Base-by-base conservation (phyloP, 37 sponge, comb jelly and placozoan genomes). In the Amphimedon queenslandica region DNA sequence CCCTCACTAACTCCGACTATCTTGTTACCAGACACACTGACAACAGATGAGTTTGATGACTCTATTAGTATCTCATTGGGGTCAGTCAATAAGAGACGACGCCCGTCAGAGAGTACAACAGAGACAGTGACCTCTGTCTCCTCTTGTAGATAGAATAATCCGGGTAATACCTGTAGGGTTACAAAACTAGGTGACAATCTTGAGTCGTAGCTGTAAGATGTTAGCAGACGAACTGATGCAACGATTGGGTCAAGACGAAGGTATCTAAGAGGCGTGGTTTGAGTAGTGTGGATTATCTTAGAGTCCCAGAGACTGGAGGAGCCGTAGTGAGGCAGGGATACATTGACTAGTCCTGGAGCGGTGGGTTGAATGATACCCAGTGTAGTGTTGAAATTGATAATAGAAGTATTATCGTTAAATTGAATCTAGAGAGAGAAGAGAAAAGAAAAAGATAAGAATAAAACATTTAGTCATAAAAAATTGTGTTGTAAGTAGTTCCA, bases 121-220 rank as follows among this genome's bases (percentile, higher is more conserved):
- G 86, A 80, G 1, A 66, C 74, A 5, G 86, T 86, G 40, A 86
- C 80, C 40, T 67, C 55, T 5, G 71, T 73, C 39, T 63, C 34
- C 37, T 79, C 80, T 56, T 42, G 64, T 5, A 63, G 25, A 56
- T 47, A 83, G 58, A 75, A 63, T 33, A 86, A 56, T 8, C 42
- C 76, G 4, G 71, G 64, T 4, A 80, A 75, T 13, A 86, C 38
- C 36, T 75, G 57, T 25, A 86, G 53, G 41, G 71, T 38, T 1
- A 79, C 80, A 27, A 18, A 42, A 13, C 65, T 40, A 10, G 34
- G 39, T 21, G 21, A 64, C 1, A 75, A 73, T 30, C 73, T 25
- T 0, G 76, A 75, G 0, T 24, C 37, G 1, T 65, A 57, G 33
- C 40, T 57, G 42, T 53, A 31, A 1, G 55, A 8, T 29, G 30